A percentile compares a stretch with the other conserved stretches of the same genome.
Evolutionary conservation across 1,140 invertebrate species (phyloP).

Genomic region (Lanistes nyassanus): DNA sequence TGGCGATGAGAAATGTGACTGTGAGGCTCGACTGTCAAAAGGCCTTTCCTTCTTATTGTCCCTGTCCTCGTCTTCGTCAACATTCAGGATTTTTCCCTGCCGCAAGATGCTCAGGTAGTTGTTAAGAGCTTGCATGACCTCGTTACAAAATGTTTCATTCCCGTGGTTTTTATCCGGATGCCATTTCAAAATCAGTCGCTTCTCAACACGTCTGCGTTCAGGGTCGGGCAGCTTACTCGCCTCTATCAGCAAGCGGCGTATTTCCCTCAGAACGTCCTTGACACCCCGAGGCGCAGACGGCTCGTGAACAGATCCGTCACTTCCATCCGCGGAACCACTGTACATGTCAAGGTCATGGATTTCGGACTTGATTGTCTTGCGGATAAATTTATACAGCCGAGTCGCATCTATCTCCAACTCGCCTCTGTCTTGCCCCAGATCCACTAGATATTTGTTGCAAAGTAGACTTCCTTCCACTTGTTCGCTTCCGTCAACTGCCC

Average conservation of each 20-base stretch:
- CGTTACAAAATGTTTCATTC: conserved; percentile 45
- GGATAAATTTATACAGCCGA: conserved; percentile 44
- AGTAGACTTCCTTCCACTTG: conserved; percentile 6
- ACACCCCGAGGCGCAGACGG: neutral
- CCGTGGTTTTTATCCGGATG: conserved; percentile 63
- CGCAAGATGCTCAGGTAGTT: conserved; percentile 33
- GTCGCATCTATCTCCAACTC: conserved; percentile 26
- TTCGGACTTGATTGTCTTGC: conserved; percentile 13
- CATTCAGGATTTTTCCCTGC: conserved; percentile 29
- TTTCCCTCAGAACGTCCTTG: neutral
- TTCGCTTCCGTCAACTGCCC: conserved; percentile 24
- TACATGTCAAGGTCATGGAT: neutral
- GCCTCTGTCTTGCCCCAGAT: conserved; percentile 34
- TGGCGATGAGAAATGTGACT: neutral
- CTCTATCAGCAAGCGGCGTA: no score
- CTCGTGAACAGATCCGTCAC: neutral
- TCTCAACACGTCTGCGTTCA: conserved; percentile 42
- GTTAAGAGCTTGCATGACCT: conserved; percentile 50
- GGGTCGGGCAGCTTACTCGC: no score
- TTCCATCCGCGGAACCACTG: neutral
- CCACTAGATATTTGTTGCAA: conserved; percentile 38
- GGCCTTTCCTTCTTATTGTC: no score
- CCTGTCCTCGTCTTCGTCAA: conserved; percentile 27
- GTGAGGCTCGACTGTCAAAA: neutral
- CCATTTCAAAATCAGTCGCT: conserved; percentile 57